Conservation (phyloP, 2,113 vertebrate species). For the Apaloderma vittatum region DNA sequence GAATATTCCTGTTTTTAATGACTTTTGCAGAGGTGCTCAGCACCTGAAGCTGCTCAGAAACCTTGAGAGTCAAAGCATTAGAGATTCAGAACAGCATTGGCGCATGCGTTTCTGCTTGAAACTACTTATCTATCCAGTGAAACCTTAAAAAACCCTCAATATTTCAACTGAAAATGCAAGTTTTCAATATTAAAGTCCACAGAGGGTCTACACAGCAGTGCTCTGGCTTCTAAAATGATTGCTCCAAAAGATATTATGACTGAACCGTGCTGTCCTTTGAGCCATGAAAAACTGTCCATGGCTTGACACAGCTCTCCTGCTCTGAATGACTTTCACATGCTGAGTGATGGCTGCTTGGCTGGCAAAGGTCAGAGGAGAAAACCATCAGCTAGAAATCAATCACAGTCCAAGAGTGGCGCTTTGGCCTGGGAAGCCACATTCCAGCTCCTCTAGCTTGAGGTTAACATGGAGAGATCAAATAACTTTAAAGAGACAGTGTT, state of each 20-base stretch:
- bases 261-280: neutral
- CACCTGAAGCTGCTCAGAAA: neutral
- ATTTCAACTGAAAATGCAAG: neutral
- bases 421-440: neutral
- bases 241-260: neutral
- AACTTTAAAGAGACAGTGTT: neutral
- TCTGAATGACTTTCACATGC: neutral
- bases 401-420: neutral
- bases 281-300: neutral
- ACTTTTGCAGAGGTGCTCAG: neutral
- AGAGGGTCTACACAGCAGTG: neutral
- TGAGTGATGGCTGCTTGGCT: neutral
- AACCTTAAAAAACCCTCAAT: neutral
- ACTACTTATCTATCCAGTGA: neutral
- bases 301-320: neutral
- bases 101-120: neutral
- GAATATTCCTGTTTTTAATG: neutral
- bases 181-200: neutral
- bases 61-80: neutral
- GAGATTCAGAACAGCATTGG: neutral
- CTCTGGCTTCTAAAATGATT: neutral
- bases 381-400: conserved; percentile 8
- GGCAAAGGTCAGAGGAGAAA: conserved; percentile 32
- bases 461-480: neutral
- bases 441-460: neutral